Conservation (phyloP, 1,140 invertebrate genomes). For the Halyomorpha halys region DNA sequence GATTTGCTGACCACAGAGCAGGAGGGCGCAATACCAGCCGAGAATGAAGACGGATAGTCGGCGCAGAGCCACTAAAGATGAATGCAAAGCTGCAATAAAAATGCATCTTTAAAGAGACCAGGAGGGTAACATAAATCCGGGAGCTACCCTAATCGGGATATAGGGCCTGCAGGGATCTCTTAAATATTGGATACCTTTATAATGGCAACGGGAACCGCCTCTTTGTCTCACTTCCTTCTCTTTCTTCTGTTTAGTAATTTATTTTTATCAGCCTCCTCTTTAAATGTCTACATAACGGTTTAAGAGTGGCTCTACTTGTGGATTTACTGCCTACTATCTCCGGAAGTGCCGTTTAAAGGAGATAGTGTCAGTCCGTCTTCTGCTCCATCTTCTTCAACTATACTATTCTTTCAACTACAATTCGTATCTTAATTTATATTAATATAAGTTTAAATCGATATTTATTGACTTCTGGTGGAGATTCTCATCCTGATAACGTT, state of each 20-base stretch:
- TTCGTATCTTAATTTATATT: too few species aligned
- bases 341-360: too few species aligned
- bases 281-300: slow-evolving; percentile 8
- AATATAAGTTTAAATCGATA: too few species aligned
- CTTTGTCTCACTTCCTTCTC: background rate
- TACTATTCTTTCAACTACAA: too few species aligned
- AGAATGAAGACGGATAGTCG: slow-evolving; percentile 25
- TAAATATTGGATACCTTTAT: slow-evolving; percentile 18
- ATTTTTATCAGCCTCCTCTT: slow-evolving; percentile 7
- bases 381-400: too few species aligned
- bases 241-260: slow-evolving; percentile 3
- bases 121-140: slow-evolving; percentile 19
- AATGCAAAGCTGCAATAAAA: slow-evolving; percentile 29
- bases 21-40: background rate
- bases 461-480: too few species aligned
- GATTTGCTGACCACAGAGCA: too few species aligned
- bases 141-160: slow-evolving; percentile 12
- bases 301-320: too few species aligned
- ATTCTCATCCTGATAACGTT: too few species aligned
- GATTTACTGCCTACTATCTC: too few species aligned
- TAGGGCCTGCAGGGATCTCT: background rate
- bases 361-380: too few species aligned
- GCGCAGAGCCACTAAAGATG: slow-evolving; percentile 22
- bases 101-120: slow-evolving; percentile 24
- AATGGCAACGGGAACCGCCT: background rate